These are phyloP conservation scores for Oscheius sp. DNA, from an alignment of 2,888 invertebrate genomes.

Conservation along the genomic window DNA sequence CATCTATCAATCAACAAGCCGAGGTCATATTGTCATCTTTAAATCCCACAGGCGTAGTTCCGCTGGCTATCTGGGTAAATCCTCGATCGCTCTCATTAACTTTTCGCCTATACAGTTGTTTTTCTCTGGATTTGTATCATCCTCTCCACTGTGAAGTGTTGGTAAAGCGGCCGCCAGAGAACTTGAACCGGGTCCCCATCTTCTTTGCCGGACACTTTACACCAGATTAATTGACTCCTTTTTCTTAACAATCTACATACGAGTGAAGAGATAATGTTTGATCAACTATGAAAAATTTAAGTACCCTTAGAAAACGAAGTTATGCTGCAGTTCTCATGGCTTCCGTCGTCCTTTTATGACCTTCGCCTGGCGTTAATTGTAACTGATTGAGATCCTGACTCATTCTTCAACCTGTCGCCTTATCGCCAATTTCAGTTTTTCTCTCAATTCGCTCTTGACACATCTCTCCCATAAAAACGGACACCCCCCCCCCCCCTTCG, in stretches of 20 bases:
- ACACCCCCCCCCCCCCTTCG: background rate
- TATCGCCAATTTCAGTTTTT: conserved; percentile 20
- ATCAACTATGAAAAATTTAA: no score
- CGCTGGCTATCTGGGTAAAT: background rate
- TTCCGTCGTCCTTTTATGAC: background rate
- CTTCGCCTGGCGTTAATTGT: conserved; percentile 16
- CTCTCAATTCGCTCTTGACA: conserved; percentile 23
- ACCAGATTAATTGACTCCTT: background rate
- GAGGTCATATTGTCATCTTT: conserved; percentile 10
- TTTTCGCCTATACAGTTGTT: no score
- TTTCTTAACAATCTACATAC: background rate
- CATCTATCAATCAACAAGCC: conserved; percentile 22
- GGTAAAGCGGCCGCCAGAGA: conserved; percentile 27
- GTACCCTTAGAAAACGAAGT: no score
- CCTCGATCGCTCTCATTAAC: background rate
- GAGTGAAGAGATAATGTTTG: background rate
- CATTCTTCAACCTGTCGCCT: conserved; percentile 17
- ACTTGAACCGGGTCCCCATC: conserved; percentile 25
- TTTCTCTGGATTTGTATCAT: conserved; percentile 24
- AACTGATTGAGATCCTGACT: conserved; percentile 19
- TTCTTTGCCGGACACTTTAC: conserved; percentile 20
- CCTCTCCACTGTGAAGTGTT: conserved; percentile 21
- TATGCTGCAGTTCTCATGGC: conserved; percentile 17
- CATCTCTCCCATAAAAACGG: conserved; percentile 1
- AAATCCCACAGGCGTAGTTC: conserved; percentile 13